A percentile compares a stretch with the other conserved stretches of the same genome.
Conservation (phyloP, 2,113 vertebrate genomes). For the Siniperca chuatsi region DNA sequence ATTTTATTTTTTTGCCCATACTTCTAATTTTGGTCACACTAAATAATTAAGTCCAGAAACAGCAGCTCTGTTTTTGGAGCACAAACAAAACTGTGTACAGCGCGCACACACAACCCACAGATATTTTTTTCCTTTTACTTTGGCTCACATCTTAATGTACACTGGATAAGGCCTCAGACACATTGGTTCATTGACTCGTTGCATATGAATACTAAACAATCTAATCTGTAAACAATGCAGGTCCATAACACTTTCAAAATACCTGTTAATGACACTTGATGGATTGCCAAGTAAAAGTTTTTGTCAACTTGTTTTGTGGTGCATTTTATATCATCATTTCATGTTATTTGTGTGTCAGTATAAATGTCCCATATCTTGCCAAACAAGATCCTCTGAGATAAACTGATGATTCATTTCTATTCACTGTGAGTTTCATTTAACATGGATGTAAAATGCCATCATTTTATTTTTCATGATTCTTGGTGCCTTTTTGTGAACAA, state of each 20-base stretch:
- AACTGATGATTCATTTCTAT: conserved; percentile 29
- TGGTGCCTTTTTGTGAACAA: conserved; percentile 82
- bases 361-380: conserved; percentile 36
- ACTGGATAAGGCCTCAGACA: conserved; percentile 75
- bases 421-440: conserved; percentile 60
- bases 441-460: conserved; percentile 7
- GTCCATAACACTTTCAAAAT: conserved; percentile 54
- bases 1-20: conserved; percentile 39
- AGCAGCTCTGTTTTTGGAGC: conserved; percentile 63
- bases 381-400: conserved; percentile 34
- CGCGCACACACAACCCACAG: conserved; percentile 32
- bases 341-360: conserved; percentile 3
- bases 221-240: conserved; percentile 48
- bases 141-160: conserved; percentile 70
- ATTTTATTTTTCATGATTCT: conserved; percentile 57
- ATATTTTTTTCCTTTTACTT: conserved; percentile 33
- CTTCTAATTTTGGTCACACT: conserved; percentile 40
- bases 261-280: conserved; percentile 32
- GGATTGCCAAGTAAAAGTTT: conserved; percentile 34
- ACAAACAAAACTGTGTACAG: conserved; percentile 57
- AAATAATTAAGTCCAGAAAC: conserved; percentile 40
- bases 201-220: conserved; percentile 40
- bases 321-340: conserved; percentile 50
- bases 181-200: conserved; percentile 51
- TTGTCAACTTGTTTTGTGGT: conserved; percentile 43